A percentile compares a stretch with the other conserved stretches of the same genome.
Conservation (phyloP, 1,140 invertebrate species). For the Camponotus pennsylvanicus region DNA sequence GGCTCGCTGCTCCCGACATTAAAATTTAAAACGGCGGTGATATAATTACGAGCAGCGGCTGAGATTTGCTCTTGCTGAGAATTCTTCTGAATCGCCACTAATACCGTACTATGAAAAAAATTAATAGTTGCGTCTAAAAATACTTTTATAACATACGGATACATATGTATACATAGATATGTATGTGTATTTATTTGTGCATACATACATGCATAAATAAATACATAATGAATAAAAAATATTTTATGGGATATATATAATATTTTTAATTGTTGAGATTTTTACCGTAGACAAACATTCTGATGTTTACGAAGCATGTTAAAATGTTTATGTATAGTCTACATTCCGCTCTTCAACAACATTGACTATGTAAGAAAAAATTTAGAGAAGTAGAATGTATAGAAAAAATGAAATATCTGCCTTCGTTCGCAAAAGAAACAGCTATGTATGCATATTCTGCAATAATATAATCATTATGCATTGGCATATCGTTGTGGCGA, state of each 20-base stretch:
- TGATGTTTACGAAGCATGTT: neutral
- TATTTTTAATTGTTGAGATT: neutral
- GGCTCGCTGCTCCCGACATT: constrained; percentile 63
- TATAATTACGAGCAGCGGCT: constrained; percentile 71
- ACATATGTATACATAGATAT: no score
- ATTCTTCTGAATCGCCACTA: constrained; percentile 38
- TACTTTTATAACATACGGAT: no score
- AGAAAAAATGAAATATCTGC: neutral
- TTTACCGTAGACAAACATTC: neutral
- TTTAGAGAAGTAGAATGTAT: neutral
- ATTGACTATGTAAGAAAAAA: neutral
- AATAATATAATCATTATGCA: constrained; percentile 8
- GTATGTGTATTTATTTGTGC: no score
- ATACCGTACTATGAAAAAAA: constrained; percentile 38
- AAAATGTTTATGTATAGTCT: neutral
- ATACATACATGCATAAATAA: neutral
- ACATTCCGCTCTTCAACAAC: neutral
- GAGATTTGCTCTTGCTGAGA: constrained; percentile 53
- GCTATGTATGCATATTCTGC: constrained; percentile 13
- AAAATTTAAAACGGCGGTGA: constrained; percentile 75
- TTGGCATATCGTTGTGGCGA: constrained; percentile 33
- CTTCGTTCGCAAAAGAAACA: constrained; percentile 41
- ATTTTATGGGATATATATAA: neutral
- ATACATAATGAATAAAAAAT: neutral
- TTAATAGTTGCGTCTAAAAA: neutral